These are phyloP conservation scores for Dasypogon diadema DNA, from an alignment of 2,888 invertebrate genomes.

Conservation along the genomic window DNA sequence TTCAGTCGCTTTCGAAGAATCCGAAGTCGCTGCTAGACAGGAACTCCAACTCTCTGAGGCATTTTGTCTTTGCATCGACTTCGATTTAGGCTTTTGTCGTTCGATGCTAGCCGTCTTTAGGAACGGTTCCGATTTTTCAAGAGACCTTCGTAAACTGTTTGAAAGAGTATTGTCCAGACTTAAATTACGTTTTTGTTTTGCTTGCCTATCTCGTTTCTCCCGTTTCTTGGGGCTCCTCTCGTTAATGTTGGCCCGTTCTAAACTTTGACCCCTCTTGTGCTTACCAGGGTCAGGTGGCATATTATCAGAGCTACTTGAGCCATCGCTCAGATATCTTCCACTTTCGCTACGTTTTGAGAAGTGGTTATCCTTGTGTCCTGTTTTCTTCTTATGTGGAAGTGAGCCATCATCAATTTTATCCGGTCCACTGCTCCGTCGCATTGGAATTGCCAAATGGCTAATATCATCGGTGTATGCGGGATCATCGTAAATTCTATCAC, in stretches of 20 bases:
- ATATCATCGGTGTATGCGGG: constrained; percentile 69
- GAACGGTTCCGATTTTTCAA: constrained; percentile 56
- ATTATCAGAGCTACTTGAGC: constrained; percentile 64
- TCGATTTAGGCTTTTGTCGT: constrained; percentile 56
- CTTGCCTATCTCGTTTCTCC: constrained; percentile 62
- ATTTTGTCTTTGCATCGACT: constrained; percentile 55
- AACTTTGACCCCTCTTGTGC: constrained; percentile 63
- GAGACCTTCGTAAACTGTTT: constrained; percentile 53
- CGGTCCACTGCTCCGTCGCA: constrained; percentile 63
- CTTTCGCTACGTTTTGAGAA: constrained; percentile 40
- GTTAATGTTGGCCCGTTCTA: constrained; percentile 63
- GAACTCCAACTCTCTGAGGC: constrained; percentile 57
- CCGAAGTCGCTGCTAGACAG: constrained; percentile 54
- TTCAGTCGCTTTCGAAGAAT: constrained; percentile 56
- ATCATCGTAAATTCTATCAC: constrained; percentile 67
- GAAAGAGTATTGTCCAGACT: constrained; percentile 62
- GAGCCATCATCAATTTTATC: constrained; percentile 57
- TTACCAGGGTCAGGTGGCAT: constrained; percentile 57
- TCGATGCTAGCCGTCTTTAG: constrained; percentile 56
- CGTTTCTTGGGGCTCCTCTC: constrained; percentile 57
- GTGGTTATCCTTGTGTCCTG: constrained; percentile 31
- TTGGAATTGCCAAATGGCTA: constrained; percentile 67
- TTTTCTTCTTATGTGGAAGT: constrained; percentile 35
- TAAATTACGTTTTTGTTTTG: constrained; percentile 65
- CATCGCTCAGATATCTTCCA: constrained; percentile 58